Percentiles rank a stretch among this genome's conserved stretches.
Conservation (phyloP, 2,113 vertebrate species). For the Blennius ocellaris region DNA sequence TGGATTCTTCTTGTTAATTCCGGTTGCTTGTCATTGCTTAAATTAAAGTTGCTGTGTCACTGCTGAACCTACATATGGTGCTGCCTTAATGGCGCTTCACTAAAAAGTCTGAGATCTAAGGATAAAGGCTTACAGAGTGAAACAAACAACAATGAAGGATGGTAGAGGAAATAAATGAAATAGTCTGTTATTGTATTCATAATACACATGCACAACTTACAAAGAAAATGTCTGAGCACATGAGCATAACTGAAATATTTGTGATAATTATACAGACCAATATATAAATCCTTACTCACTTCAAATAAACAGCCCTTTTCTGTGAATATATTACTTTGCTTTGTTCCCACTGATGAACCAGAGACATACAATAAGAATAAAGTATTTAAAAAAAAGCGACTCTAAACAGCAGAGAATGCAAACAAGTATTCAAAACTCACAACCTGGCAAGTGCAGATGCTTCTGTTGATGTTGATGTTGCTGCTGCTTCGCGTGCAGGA, state of each 20-base stretch:
- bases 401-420: background rate
- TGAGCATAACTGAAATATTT: background rate
- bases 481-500: background rate
- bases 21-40: too few relatives aligned
- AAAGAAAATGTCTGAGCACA: background rate
- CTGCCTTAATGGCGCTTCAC: background rate
- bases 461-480: background rate
- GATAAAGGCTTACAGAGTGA: background rate
- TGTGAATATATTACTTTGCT: slow-evolving; percentile 23
- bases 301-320: slow-evolving; percentile 48
- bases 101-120: slow-evolving; percentile 5
- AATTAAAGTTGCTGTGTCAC: too few relatives aligned
- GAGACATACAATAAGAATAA: slow-evolving; percentile 6
- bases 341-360: background rate
- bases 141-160: background rate
- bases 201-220: slow-evolving; percentile 6
- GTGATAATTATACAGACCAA: slow-evolving; percentile 1
- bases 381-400: too few relatives aligned
- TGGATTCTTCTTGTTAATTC: too few relatives aligned
- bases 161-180: slow-evolving; percentile 1
- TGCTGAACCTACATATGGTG: too few relatives aligned
- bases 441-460: slow-evolving; percentile 15
- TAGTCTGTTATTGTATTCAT: background rate
- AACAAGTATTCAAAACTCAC: slow-evolving; percentile 5
- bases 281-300: background rate